phyloP scores from a whole-genome alignment of 1,140 invertebrate species.

The Solenopsis invicta region DNA sequence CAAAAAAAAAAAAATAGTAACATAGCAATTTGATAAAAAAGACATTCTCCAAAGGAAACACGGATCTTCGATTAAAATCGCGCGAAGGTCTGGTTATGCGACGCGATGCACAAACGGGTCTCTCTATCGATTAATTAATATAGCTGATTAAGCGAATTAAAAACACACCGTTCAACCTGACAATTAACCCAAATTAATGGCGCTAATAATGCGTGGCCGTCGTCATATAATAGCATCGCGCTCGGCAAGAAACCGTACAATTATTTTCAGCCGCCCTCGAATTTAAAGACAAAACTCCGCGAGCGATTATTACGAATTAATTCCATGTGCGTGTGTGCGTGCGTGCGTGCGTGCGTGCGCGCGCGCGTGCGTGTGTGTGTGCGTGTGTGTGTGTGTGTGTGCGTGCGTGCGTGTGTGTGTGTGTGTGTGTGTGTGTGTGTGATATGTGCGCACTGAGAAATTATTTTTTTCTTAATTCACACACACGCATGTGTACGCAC shows the following conservation, averaged over 20 bases:
- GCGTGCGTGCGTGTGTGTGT: not conserved
- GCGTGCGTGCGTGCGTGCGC: not conserved
- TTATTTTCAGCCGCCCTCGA: conserved; percentile 42
- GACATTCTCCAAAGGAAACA: not conserved
- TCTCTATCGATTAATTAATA: conserved; percentile 58
- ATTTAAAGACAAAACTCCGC: conserved; percentile 8
- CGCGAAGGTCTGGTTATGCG: conserved; percentile 18
- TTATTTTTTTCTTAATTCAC: conserved; percentile 34
- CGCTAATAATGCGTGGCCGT: conserved; percentile 43
- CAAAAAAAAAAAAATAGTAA: not conserved
- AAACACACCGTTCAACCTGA: conserved; percentile 44
- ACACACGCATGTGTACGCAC: not conserved
- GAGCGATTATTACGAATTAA: conserved; percentile 49
- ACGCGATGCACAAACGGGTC: conserved; percentile 13
- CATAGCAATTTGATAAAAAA: not conserved
- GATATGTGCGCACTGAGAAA: too few relatives aligned
- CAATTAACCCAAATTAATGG: conserved; percentile 64
- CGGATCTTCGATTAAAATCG: conserved; percentile 43
- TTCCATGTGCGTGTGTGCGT: not conserved
- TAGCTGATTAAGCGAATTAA: conserved; percentile 58
- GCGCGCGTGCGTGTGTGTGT: not conserved
- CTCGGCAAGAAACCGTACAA: conserved; percentile 39
- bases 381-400: not conserved
- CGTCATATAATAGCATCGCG: conserved; percentile 30
- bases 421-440: too few relatives aligned